These are phyloP conservation scores for Agrilus biguttatus DNA, from an alignment of 2,888 invertebrate genomes.

Conservation along the genomic window DNA sequence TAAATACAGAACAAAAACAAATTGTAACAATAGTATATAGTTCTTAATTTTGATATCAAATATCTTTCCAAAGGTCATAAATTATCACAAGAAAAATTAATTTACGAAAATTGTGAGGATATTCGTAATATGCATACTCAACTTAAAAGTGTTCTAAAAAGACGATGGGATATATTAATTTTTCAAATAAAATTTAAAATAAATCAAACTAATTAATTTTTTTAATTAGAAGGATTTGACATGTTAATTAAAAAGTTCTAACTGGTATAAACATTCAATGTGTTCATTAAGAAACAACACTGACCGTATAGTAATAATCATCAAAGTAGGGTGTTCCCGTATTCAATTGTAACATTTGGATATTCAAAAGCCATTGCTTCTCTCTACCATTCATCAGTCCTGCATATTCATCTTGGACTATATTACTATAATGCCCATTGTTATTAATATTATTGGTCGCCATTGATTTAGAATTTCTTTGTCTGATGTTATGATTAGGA, in stretches of 20 bases:
- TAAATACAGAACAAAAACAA: neutral
- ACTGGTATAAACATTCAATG: too few relatives aligned
- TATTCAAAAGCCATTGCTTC: conserved; percentile 92
- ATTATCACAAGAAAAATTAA: too few relatives aligned
- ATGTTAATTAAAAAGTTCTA: too few relatives aligned
- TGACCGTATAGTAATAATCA: conserved; percentile 90
- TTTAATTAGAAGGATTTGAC: too few relatives aligned
- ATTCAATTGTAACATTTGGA: conserved; percentile 85
- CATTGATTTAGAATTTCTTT: conserved; percentile 32
- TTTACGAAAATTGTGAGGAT: too few relatives aligned
- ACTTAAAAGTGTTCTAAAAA: too few relatives aligned
- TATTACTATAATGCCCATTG: conserved; percentile 10
- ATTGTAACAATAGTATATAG: neutral
- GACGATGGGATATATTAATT: too few relatives aligned
- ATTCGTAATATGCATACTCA: too few relatives aligned
- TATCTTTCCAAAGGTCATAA: too few relatives aligned
- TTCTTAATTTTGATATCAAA: too few relatives aligned
- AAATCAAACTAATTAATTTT: too few relatives aligned
- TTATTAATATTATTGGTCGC: conserved; percentile 33
- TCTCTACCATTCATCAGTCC: conserved; percentile 90
- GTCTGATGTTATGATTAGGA: conserved; percentile 2
- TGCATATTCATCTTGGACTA: conserved; percentile 57
- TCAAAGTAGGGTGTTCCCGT: conserved; percentile 92
- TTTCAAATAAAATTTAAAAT: too few relatives aligned
- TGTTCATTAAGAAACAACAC: conserved; percentile 13